Evolutionary conservation across 64 coral and sea anemone species (phyloP).

Genomic region (Catalaphyllia jardinei): DNA sequence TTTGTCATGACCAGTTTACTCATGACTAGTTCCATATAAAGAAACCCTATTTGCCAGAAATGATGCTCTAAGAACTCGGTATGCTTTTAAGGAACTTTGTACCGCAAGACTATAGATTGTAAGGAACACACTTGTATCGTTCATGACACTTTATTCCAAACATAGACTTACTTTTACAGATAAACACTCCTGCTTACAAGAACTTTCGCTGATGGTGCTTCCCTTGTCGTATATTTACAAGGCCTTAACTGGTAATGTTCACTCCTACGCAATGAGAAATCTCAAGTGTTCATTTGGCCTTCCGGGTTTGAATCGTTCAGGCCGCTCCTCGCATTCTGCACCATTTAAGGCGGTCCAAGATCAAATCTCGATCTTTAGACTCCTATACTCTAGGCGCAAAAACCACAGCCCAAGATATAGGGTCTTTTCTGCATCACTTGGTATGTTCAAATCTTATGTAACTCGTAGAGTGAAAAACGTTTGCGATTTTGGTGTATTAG

Average conservation of each 20-base stretch:
- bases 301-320: not conserved
- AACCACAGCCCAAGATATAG: constrained; percentile 26
- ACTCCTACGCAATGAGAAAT: constrained; percentile 42
- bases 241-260: not conserved
- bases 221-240: constrained; percentile 33
- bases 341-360: constrained; percentile 5
- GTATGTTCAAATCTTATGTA: not conserved
- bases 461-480: not conserved
- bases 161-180: not conserved
- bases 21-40: not conserved
- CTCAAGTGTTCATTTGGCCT: constrained; percentile 42
- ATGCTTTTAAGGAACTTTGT: not conserved
- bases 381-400: not conserved
- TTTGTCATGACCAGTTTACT: not conserved
- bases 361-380: constrained; percentile 30
- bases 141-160: constrained; percentile 15
- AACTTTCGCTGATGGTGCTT: constrained; percentile 19
- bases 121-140: not conserved
- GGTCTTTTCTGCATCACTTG: constrained; percentile 1
- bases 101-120: not conserved
- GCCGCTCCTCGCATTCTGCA: not conserved
- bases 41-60: not conserved
- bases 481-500: not conserved
- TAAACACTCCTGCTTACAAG: not conserved
- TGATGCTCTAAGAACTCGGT: not conserved